Evolutionary conservation across 2,888 invertebrate genomes (phyloP).

Genomic region (Cyaniris semiargus): DNA sequence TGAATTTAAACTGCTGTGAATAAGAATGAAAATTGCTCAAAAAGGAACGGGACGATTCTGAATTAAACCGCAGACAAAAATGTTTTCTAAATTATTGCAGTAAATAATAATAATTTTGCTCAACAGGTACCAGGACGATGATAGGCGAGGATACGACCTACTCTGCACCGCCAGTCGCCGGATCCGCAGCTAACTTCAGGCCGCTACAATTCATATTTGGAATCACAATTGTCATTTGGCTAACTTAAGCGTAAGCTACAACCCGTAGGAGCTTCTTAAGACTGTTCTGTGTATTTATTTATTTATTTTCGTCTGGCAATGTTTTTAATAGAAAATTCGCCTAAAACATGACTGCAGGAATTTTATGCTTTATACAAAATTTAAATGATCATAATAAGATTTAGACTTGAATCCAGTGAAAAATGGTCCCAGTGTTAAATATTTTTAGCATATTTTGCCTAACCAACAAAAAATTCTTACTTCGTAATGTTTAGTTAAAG

Average conservation of each 20-base stretch:
- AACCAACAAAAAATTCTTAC: not conserved
- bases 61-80: not conserved
- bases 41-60: not conserved
- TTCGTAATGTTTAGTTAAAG: not conserved
- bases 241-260: constrained; percentile 27
- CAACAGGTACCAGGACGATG: constrained; percentile 44
- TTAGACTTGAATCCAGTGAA: not conserved
- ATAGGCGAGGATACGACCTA: constrained; percentile 53
- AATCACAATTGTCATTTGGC: constrained; percentile 43
- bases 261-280: constrained; percentile 28
- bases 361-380: not conserved
- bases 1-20: not conserved
- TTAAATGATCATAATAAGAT: not conserved
- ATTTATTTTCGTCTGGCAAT: constrained; percentile 20
- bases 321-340: not conserved
- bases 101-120: constrained; percentile 20
- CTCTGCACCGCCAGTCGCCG: constrained; percentile 51
- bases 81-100: not conserved
- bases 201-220: constrained; percentile 47
- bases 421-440: not conserved
- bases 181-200: constrained; percentile 45
- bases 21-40: not conserved
- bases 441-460: not conserved
- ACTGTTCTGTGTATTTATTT: constrained; percentile 33
- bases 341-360: not conserved